Base-by-base conservation (phyloP, 2,113 vertebrate species). In the Euleptes europaea region DNA sequence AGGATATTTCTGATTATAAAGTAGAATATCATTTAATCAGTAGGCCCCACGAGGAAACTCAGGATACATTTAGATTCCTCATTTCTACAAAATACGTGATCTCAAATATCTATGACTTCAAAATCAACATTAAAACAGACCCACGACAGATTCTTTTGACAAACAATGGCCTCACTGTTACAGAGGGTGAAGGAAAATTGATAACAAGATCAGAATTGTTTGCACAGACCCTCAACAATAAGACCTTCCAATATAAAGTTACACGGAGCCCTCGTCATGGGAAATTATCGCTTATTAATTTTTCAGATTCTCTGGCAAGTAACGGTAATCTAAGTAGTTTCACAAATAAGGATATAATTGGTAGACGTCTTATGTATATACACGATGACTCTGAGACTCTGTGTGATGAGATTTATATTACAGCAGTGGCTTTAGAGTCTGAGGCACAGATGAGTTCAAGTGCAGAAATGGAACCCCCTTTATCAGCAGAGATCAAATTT, bases 351-450 rank as follows among this genome's bases (percentile, higher is more conserved):
- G 98, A 98, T 90, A 95, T 98, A 85, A 75, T 90, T 51, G 93
- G 91, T 23, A 94, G 97, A 54, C 88, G 74, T n/a, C 94, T 99
- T 67, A 96, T 98, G 90, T 99, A 98, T 35, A 90, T 97, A 79
- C 98, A 99, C 0, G 97, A 99, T 0, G 96, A 98, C 92, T 97
- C 97, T 76, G 98, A 99, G 95, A 97, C 97, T 0, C 88, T 28
- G 2, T 87, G 82, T 54, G 98, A 99, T 33, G 90, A 95, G 35
- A 98, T 99, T 92, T 90, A 93, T 72, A 95, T 98, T 49, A 92
- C 95, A 84, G 97, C 95, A 33, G 97, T 95, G 57, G 93, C 91
- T 60, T 93, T 69, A 70, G 89, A 91, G 65, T 93, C 85, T 15
- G 92, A 90, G 40, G 89, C 94, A 28, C 51, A 4, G 63, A 3